These are phyloP conservation scores for Xiphophorus couchianus DNA, from an alignment of 2,113 vertebrate species.

Conservation along the genomic window DNA sequence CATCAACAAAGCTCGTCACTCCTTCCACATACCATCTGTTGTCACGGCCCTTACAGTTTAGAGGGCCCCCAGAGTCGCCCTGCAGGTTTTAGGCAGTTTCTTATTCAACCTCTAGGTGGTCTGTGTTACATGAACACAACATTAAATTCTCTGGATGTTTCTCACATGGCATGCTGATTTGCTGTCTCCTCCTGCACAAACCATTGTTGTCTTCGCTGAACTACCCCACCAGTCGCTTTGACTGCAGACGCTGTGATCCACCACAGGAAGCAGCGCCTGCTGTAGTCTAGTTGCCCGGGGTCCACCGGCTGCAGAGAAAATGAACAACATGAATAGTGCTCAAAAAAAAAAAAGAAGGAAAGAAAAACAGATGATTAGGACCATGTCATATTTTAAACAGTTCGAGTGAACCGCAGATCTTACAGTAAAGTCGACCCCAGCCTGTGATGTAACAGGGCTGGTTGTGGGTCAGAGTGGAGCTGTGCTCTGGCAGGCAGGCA, in stretches of 20 bases:
- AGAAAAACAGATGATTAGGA: background rate
- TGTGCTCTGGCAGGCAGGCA: constrained; percentile 60
- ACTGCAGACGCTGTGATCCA: constrained; percentile 78
- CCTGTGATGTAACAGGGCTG: constrained; percentile 72
- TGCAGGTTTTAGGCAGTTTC: constrained; percentile 1
- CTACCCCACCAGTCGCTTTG: constrained; percentile 81
- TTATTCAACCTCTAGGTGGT: background rate
- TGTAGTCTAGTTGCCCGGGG: constrained; percentile 79
- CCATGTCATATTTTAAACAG: background rate
- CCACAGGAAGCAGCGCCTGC: constrained; percentile 85
- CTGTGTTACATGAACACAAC: background rate
- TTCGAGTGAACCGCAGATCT: constrained; percentile 13
- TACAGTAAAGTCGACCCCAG: constrained; percentile 73
- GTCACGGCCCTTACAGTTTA: constrained; percentile 62
- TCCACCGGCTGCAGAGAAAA: constrained; percentile 74
- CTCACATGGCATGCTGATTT: constrained; percentile 85
- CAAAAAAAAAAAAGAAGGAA: background rate
- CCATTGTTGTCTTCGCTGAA: constrained; percentile 73
- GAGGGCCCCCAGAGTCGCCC: constrained; percentile 68
- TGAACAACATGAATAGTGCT: background rate
- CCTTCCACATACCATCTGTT: constrained; percentile 65
- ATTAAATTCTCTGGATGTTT: background rate
- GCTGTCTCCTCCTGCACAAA: constrained; percentile 84
- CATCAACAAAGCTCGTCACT: constrained; percentile 66
- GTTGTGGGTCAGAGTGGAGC: constrained; percentile 50